A percentile compares a stretch with the other conserved stretches of the same genome.
Conservation (phyloP, 2,113 vertebrate species). For the Campylorhamphus procurvoides region DNA sequence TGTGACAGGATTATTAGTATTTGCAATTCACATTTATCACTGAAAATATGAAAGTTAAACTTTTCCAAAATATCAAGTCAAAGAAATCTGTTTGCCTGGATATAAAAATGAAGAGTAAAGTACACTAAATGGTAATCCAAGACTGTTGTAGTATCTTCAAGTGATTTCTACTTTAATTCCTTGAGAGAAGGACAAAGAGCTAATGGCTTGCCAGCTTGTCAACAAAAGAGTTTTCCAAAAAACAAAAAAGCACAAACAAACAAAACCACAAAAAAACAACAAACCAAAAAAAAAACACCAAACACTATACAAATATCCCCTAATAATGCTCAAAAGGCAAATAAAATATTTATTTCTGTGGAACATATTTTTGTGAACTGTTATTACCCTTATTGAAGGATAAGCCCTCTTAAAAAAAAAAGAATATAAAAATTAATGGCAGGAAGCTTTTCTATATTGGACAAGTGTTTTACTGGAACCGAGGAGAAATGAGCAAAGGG, state of each 20-base stretch:
- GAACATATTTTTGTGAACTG: constrained; percentile 19
- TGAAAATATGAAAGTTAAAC: not conserved
- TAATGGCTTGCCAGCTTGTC: constrained; percentile 42
- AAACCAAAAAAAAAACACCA: no score
- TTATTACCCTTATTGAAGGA: constrained; percentile 12
- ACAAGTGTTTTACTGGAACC: not conserved
- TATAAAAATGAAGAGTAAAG: constrained; percentile 12
- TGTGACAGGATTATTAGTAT: constrained; percentile 38
- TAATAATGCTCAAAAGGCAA: constrained; percentile 45
- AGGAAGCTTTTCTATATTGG: not conserved
- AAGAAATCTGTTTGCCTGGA: not conserved
- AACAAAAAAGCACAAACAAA: no score
- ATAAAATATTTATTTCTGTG: constrained; percentile 21
- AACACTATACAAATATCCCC: not conserved
- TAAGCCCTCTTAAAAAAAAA: not conserved
- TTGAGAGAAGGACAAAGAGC: constrained; percentile 35
- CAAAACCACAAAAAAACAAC: no score
- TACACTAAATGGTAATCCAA: not conserved
- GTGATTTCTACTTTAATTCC: constrained; percentile 17
- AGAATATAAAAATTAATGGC: constrained; percentile 40
- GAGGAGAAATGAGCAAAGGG: not conserved
- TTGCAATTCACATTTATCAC: constrained; percentile 16
- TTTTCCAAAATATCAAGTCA: not conserved
- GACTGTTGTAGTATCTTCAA: constrained; percentile 3
- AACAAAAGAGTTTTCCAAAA: not conserved